Conservation (phyloP, 2,797 vertebrate genomes). For the Myiotriccus ornatus region DNA sequence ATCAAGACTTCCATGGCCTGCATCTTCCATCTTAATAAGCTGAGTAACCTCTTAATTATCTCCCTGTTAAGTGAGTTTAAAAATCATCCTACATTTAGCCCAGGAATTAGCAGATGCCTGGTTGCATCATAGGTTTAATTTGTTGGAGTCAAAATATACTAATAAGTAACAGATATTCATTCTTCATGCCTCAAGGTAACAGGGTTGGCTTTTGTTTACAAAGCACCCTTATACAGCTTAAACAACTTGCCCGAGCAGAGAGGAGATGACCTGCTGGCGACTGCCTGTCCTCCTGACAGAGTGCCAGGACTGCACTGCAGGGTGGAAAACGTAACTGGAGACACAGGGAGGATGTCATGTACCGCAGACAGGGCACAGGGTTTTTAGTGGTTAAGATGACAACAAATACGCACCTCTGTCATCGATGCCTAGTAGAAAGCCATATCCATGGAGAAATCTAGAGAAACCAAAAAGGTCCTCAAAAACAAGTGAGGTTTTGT, state of each 20-base stretch:
- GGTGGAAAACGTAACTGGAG: slow-evolving; percentile 33
- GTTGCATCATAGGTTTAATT: not conserved
- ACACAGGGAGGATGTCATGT: slow-evolving; percentile 6
- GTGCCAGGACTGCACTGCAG: not conserved
- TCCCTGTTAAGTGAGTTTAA: not conserved
- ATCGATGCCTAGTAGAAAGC: not conserved
- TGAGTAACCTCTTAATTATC: not conserved
- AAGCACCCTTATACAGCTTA: not conserved
- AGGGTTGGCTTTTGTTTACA: not conserved
- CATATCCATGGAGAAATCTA: slow-evolving; percentile 17
- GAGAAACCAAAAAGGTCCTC: slow-evolving; percentile 35
- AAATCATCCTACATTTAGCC: not conserved
- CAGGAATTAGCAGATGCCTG: not conserved
- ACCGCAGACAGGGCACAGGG: slow-evolving; percentile 44
- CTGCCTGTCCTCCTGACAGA: slow-evolving; percentile 5
- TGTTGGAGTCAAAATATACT: not conserved
- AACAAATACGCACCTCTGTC: slow-evolving; percentile 58
- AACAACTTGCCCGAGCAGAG: not conserved
- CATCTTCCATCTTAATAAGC: not conserved
- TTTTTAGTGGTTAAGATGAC: slow-evolving; percentile 48
- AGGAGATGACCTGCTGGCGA: not conserved
- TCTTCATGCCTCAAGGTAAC: not conserved
- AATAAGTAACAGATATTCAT: not conserved
- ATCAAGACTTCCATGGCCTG: not conserved
- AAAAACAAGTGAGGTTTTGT: slow-evolving; percentile 40